Evolutionary conservation across 2,797 vertebrate genomes (phyloP), one percentile per base, ranked within the genome.

Genomic region (Sebastiscus tertius): DNA sequence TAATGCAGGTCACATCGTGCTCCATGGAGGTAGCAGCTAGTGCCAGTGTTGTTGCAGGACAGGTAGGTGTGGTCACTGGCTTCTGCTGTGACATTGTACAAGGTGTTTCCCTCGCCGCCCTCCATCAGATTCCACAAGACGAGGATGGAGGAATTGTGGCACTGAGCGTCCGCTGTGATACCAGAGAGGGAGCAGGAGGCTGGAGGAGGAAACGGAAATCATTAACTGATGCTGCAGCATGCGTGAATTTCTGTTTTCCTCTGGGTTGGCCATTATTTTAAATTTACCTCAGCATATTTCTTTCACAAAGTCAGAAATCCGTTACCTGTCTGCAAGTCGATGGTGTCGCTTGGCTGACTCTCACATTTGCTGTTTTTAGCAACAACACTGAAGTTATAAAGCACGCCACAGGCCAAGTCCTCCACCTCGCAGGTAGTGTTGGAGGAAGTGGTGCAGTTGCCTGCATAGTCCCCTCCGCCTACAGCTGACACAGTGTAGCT

Each of bases 371-470:
- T 76, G 60, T 89, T 93, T 54, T 72, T 74, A 7, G 95, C 95
- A 1, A 34, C 84, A 4, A 96, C 91, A 0, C 74, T 85, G 79
- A 96, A 93, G 46, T 84, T 93, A 66, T 95, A 96, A 39, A 82
- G 88, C n/a, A 86, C 54, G 2, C 94, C 94, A 66, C 96, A 96
- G 14, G 77, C 87, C 84, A 96, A 76, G 72, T 91, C 88, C 11
- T 91, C 78, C 80, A 96, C 89, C 73, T 88, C 87, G 72, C 95
- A 96, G 31, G 82, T 92, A 4, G 72, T 85, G 89, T 90, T 92
- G 46, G 63, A 79, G 73, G 85, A 86, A 2, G 91, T 83, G 82
- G 84, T 92, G 83, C 95, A 96, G 75, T 91, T 93, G 52, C 77
- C 78, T 9, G 22, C 68, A 4, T 84, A 8, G 36, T 77, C 69